Conservation (phyloP, 2,888 invertebrate genomes). For the Drosophila limbata region DNA sequence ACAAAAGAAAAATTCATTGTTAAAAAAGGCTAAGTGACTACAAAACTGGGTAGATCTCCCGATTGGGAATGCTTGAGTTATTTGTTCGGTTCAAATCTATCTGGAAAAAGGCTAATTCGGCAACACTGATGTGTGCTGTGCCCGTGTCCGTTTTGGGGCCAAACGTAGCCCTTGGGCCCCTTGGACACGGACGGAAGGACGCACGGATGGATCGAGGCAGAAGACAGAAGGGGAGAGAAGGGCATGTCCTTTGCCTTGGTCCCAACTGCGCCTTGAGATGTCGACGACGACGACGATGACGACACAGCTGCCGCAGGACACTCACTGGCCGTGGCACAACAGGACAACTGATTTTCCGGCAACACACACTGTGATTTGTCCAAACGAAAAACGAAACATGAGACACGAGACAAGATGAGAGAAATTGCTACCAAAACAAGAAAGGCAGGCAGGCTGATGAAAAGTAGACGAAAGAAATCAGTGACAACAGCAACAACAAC, state of each 20-base stretch:
- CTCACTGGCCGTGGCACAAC: conserved; percentile 23
- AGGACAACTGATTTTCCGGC: conserved; percentile 70
- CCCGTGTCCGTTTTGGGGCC: conserved; percentile 39
- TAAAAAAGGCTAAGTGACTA: too few relatives aligned
- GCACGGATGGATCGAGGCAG: neutral
- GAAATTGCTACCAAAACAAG: conserved; percentile 49
- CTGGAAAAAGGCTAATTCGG: too few relatives aligned
- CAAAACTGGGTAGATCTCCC: too few relatives aligned
- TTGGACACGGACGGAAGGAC: conserved; percentile 16
- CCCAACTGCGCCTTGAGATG: conserved; percentile 53
- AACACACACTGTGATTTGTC: conserved; percentile 72
- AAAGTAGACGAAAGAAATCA: conserved; percentile 74
- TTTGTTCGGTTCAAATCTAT: too few relatives aligned
- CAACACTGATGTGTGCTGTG: conserved; percentile 8
- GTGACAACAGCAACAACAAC: conserved; percentile 47
- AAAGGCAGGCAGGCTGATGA: conserved; percentile 38
- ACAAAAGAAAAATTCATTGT: too few relatives aligned
- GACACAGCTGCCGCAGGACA: conserved; percentile 53
- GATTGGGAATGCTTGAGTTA: too few relatives aligned
- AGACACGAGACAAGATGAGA: conserved; percentile 33
- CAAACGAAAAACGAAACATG: conserved; percentile 15
- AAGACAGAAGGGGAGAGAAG: neutral
- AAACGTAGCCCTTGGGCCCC: conserved; percentile 50
- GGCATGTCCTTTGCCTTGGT: conserved; percentile 25
- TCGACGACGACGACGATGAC: conserved; percentile 7